Evolutionary conservation across 2,797 vertebrate species (phyloP), one percentile per base, ranked within the genome.

Genomic region (Myotis planiceps): DNA sequence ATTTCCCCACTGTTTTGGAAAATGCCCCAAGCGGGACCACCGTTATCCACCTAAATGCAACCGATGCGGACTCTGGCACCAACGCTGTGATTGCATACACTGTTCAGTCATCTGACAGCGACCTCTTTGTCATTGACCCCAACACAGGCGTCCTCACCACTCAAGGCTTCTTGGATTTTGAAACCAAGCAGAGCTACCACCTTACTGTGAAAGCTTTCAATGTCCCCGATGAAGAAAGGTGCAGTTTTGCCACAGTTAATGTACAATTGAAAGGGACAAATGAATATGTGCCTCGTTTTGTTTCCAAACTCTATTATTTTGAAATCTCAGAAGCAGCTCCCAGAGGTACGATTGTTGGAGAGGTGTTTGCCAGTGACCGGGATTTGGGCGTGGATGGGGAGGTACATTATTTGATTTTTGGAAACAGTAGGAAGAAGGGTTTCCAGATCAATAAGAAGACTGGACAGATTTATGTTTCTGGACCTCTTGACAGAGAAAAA

Each of bases 101-200:
- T 12, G 98, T 99, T 84, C 99, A 99, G 98, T 99, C 99, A 15
- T 99, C 99, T 32, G 99, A 99, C 98, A 99, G 99, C 1, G 99
- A 99, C 97, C 99, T 99, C 74, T 99, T 99, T 97, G 99, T 99
- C 96, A 99, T 99, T 49, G 99, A 99, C 98, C 99, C 99, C 12
- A 99, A 99, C 98, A 99, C 99, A 0, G 99, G 99, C 74, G 98
- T 99, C 37, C 98, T 99, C 97, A 99, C 99, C 83, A 99, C 99
- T n/a, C 99, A 99, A 98, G 99, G 99, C 23, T 99, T 99, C 98
- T 98, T 99, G 96, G 99, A 99, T 98, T 99, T 99, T 86, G 99
- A 99, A 98, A 99, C 99, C 45, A 99, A 99, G 97, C 99, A 99
- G 98, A 99, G 99, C 94, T 99, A 99, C 98, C 99, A 99, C 95